Conservation (phyloP, 2,888 invertebrate species). For the Hartigia nigra region DNA sequence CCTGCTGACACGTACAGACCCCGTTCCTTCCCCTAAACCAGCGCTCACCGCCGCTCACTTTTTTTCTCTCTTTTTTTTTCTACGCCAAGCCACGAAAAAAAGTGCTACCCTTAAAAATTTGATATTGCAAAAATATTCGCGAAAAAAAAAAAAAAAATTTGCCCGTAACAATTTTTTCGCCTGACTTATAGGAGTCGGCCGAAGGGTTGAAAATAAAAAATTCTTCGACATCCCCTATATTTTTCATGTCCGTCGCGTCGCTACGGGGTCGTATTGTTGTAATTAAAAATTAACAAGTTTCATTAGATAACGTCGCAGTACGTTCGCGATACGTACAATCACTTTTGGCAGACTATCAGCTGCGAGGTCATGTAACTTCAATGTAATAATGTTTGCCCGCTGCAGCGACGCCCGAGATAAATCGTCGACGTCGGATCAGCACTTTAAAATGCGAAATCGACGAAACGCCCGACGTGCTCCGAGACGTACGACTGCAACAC, state of each 20-base stretch:
- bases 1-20: not conserved
- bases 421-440: constrained; percentile 46
- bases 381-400: constrained; percentile 38
- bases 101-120: not conserved
- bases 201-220: not conserved
- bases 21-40: not conserved
- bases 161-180: too few relatives aligned
- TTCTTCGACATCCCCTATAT: not conserved
- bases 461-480: constrained; percentile 21
- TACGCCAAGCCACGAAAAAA: not conserved
- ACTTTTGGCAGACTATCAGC: not conserved
- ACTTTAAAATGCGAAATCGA: constrained; percentile 42
- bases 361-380: not conserved
- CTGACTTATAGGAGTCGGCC: too few relatives aligned
- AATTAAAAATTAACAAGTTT: not conserved
- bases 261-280: too few relatives aligned
- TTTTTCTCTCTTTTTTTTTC: not conserved
- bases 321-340: not conserved
- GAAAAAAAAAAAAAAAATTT: not conserved
- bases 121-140: not conserved
- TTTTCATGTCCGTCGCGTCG: too few relatives aligned
- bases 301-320: not conserved
- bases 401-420: constrained; percentile 41
- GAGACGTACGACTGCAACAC: constrained; percentile 33
- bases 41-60: not conserved